Conservation (phyloP, 2,888 invertebrate genomes). For the Amiota communis region DNA sequence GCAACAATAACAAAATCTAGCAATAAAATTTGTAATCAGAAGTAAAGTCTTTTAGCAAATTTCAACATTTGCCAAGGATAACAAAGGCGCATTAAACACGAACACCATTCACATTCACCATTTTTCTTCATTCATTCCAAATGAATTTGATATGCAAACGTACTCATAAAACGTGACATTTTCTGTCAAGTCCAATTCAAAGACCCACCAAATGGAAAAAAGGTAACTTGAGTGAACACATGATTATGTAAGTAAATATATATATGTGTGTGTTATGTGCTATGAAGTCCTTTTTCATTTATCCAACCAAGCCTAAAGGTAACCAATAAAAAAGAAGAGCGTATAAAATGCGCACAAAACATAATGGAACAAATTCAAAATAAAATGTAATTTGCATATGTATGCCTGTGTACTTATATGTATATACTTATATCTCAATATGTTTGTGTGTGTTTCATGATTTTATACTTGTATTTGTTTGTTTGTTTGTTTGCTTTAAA, state of each 20-base stretch:
- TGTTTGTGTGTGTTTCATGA: neutral
- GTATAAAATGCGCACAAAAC: constrained; percentile 18
- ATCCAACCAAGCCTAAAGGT: neutral
- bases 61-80: neutral
- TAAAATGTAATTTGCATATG: constrained; percentile 58
- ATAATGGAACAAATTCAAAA: constrained; percentile 55
- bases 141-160: constrained; percentile 52
- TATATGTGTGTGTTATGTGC: constrained; percentile 24
- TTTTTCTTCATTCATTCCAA: constrained; percentile 1
- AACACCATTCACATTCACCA: neutral
- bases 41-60: too few relatives aligned
- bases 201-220: constrained; percentile 41
- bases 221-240: neutral
- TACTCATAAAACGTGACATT: constrained; percentile 64
- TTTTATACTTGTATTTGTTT: neutral
- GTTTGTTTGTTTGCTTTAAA: constrained; percentile 15
- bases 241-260: too few relatives aligned
- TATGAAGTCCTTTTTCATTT: constrained; percentile 5
- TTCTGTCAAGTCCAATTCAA: constrained; percentile 50
- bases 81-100: neutral
- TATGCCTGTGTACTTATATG: constrained; percentile 2
- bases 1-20: too few relatives aligned
- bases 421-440: neutral
- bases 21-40: too few relatives aligned
- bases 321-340: neutral